Conservation (phyloP, 1,140 invertebrate genomes). For the Ceratina australensis region DNA sequence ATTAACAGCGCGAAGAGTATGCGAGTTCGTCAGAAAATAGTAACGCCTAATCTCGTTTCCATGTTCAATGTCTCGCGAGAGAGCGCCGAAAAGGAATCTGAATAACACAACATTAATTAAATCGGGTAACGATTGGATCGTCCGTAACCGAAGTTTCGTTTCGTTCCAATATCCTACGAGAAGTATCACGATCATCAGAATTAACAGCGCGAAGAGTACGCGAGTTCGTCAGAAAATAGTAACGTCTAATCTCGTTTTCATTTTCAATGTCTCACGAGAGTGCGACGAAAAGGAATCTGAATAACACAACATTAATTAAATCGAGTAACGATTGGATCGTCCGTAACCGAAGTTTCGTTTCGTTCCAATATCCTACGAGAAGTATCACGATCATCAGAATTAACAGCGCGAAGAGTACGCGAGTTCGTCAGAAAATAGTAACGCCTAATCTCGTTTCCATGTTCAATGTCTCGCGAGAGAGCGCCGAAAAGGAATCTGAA, state of each 20-base stretch:
- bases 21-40: not conserved
- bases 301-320: slow-evolving; percentile 49
- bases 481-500: too few relatives aligned
- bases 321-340: slow-evolving; percentile 45
- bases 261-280: too few relatives aligned
- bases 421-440: not conserved
- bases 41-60: not conserved
- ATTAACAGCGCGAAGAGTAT: too few relatives aligned
- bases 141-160: not conserved
- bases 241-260: not conserved
- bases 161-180: not conserved
- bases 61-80: too few relatives aligned
- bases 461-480: too few relatives aligned
- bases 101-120: too few relatives aligned
- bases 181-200: too few relatives aligned
- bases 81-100: too few relatives aligned
- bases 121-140: slow-evolving; percentile 48
- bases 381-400: too few relatives aligned
- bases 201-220: too few relatives aligned
- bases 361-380: not conserved
- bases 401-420: not conserved
- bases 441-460: not conserved
- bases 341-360: not conserved
- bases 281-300: too few relatives aligned
- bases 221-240: not conserved